phyloP scores from a whole-genome alignment of 2,797 vertebrate species.

The Phrynocephalus guinanensis region DNA sequence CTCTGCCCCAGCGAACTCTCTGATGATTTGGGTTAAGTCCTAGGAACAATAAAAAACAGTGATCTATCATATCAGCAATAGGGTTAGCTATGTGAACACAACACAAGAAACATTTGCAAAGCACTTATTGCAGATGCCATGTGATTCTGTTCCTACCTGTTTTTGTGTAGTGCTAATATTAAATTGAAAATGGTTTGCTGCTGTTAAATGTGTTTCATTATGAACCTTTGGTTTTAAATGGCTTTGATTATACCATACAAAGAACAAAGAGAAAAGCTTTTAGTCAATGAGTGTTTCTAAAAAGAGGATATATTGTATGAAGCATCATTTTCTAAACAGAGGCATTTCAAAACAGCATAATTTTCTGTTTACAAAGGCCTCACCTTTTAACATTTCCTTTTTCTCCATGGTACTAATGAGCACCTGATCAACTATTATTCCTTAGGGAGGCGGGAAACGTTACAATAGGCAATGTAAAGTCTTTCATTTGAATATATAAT shows the following conservation, averaged over 20 bases:
- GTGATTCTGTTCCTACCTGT: neutral
- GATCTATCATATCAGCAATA: neutral
- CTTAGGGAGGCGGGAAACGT: conserved; percentile 12
- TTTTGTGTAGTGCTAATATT: conserved; percentile 14
- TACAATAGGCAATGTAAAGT: conserved; percentile 29
- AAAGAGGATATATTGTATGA: conserved; percentile 19
- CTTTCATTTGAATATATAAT: conserved; percentile 33
- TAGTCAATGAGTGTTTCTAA: conserved; percentile 36
- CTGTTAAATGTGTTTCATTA: neutral
- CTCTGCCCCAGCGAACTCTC: neutral
- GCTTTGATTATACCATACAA: neutral
- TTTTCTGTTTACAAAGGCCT: conserved; percentile 15
- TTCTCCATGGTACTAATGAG: conserved; percentile 33
- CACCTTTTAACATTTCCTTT: conserved; percentile 37
- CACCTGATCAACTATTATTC: conserved; percentile 34
- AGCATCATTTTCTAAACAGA: conserved; percentile 35
- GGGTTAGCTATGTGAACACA: neutral
- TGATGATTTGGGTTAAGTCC: neutral
- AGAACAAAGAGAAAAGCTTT: conserved; percentile 19
- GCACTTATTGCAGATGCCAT: neutral
- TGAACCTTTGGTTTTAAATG: conserved; percentile 23
- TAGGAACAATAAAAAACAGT: neutral
- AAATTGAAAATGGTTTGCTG: neutral
- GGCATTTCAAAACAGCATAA: conserved; percentile 18
- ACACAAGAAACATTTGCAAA: conserved; percentile 1